Percentiles rank a stretch among this genome's conserved stretches.
Conservation (phyloP, 1,140 invertebrate genomes). For the Microvelia longipes region DNA sequence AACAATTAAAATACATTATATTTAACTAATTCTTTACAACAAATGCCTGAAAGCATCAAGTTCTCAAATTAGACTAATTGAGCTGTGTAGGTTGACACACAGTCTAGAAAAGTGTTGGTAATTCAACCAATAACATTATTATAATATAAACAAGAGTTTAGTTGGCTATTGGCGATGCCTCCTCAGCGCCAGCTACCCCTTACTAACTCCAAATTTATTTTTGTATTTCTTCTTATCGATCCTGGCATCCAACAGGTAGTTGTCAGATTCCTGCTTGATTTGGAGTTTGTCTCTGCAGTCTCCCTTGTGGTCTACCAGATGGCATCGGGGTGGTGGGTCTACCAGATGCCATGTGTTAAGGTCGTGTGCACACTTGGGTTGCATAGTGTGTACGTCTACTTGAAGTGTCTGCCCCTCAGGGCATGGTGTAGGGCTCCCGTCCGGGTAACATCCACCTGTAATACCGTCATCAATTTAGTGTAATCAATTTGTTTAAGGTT, state of each 20-base stretch:
- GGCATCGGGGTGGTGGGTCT: background rate
- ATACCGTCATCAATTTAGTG: no score
- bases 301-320: background rate
- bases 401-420: background rate
- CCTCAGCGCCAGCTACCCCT: no score
- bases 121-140: no score
- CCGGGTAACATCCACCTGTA: slow-evolving; percentile 7
- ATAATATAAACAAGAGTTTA: no score
- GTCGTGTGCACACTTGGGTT: background rate
- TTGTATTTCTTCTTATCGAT: background rate
- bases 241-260: background rate
- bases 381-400: background rate
- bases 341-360: background rate
- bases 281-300: background rate
- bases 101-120: no score
- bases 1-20: no score
- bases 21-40: no score
- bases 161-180: no score
- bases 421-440: slow-evolving; percentile 2
- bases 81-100: no score
- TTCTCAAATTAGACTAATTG: no score
- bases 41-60: no score
- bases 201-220: background rate
- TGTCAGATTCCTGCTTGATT: background rate
- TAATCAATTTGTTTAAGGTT: no score